A percentile compares a stretch with the other conserved stretches of the same genome.
These are phyloP conservation scores for Progne subis DNA, from an alignment of 2,113 vertebrate genomes.

Conservation along the genomic window DNA sequence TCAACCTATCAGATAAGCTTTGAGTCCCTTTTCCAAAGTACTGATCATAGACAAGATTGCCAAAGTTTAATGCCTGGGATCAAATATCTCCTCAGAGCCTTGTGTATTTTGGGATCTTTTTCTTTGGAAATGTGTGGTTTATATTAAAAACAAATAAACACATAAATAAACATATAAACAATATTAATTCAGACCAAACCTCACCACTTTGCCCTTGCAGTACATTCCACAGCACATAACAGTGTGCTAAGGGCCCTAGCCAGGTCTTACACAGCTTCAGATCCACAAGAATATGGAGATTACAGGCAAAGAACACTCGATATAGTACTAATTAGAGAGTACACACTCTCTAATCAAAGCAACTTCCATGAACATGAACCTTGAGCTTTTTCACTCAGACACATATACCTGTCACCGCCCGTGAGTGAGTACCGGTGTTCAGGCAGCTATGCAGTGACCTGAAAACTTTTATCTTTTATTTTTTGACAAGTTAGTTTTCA, in stretches of 20 bases:
- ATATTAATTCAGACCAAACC: neutral
- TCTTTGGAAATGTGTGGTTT: neutral
- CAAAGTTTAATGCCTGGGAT: neutral
- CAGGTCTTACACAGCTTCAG: neutral
- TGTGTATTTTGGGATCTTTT: neutral
- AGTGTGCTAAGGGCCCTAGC: neutral
- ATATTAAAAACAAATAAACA: neutral
- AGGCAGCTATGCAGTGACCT: neutral
- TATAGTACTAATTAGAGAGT: neutral
- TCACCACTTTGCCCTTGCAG: neutral
- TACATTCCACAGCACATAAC: neutral
- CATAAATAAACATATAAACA: neutral
- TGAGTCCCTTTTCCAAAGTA: neutral
- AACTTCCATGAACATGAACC: neutral
- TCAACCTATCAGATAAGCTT: neutral
- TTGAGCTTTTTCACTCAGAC: neutral
- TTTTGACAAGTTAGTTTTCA: conserved; percentile 9
- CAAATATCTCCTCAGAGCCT: neutral
- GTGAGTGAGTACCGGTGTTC: neutral
- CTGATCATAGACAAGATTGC: neutral
- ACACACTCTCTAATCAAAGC: neutral
- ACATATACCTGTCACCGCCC: neutral
- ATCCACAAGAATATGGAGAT: neutral
- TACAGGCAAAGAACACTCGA: neutral
- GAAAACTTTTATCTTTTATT: neutral